Percentiles rank a stretch among this genome's conserved stretches.
phyloP scores from a whole-genome alignment of 2,797 vertebrate genomes.

The Diglossa cyanea region DNA sequence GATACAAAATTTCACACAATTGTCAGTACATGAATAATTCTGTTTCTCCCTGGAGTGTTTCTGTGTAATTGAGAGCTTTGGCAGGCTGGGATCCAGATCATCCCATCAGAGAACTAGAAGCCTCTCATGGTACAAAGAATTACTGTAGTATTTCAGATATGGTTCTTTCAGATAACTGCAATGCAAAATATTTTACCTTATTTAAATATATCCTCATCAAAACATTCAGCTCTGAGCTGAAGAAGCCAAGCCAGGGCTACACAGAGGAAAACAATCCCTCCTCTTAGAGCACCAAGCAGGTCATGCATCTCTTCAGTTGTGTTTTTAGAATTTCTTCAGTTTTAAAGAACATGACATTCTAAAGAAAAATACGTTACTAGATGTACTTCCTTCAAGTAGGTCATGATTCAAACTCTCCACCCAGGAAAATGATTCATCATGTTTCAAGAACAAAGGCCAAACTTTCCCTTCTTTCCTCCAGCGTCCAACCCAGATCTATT shows the following conservation, averaged over 20 bases:
- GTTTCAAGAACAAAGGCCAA: not conserved
- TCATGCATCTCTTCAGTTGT: fast-evolving
- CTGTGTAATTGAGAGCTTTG: not conserved
- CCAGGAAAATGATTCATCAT: not conserved
- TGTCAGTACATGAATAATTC: not conserved
- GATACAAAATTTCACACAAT: not conserved
- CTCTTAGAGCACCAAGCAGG: not conserved
- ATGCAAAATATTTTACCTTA: not conserved
- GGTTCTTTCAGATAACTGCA: not conserved
- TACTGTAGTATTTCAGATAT: not conserved
- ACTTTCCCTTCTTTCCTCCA: not conserved
- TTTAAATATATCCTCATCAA: not conserved
- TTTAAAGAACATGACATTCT: not conserved
- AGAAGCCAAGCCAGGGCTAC: not conserved
- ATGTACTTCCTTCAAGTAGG: not conserved
- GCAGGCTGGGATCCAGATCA: not conserved
- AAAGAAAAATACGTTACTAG: not conserved
- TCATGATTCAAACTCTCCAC: not conserved
- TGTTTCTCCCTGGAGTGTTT: not conserved
- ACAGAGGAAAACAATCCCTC: not conserved
- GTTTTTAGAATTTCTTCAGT: not conserved
- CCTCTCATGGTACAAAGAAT: not conserved
- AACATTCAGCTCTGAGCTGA: not conserved
- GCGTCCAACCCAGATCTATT: not conserved
- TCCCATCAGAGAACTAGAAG: not conserved